phyloP scores from a whole-genome alignment of 2,797 vertebrate genomes.

The Arrhamphus sclerolepis region DNA sequence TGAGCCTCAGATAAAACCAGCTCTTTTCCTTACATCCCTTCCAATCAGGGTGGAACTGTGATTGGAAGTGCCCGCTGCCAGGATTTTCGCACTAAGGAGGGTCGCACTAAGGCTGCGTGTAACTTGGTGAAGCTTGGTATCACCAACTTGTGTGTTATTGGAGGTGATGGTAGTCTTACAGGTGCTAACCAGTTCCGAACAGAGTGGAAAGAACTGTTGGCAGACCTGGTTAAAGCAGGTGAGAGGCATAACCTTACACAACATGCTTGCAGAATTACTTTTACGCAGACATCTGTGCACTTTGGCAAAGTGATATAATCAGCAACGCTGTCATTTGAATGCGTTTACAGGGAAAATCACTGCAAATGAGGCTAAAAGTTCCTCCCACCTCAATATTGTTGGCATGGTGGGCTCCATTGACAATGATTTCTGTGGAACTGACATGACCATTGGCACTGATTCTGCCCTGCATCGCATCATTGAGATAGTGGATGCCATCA shows the following conservation, averaged over 20 bases:
- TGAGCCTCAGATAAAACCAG: constrained; percentile 7
- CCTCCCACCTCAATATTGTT: constrained; percentile 87
- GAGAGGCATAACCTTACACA: constrained; percentile 24
- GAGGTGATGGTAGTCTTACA: constrained; percentile 92
- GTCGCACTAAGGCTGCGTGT: constrained; percentile 86
- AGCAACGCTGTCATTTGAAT: constrained; percentile 1
- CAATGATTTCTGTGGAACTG: constrained; percentile 92
- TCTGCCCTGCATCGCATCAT: constrained; percentile 94
- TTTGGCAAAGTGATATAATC: background rate
- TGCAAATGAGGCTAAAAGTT: constrained; percentile 77
- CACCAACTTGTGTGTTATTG: constrained; percentile 94
- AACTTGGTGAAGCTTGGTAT: constrained; percentile 89
- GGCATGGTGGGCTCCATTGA: constrained; percentile 93
- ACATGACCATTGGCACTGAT: constrained; percentile 93
- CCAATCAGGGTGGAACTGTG: constrained; percentile 89
- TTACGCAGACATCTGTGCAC: background rate
- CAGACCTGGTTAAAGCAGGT: constrained; percentile 86
- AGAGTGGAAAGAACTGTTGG: constrained; percentile 87
- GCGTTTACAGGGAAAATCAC: constrained; percentile 83
- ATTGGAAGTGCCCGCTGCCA: constrained; percentile 93
- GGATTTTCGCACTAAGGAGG: constrained; percentile 88
- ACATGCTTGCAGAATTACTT: background rate
- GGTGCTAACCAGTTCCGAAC: constrained; percentile 91
- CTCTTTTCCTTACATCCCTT: constrained; percentile 7
- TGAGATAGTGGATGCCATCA: constrained; percentile 93